These are phyloP conservation scores for Propsilocerus akamusi DNA, from an alignment of 1,140 invertebrate genomes.

Conservation along the genomic window DNA sequence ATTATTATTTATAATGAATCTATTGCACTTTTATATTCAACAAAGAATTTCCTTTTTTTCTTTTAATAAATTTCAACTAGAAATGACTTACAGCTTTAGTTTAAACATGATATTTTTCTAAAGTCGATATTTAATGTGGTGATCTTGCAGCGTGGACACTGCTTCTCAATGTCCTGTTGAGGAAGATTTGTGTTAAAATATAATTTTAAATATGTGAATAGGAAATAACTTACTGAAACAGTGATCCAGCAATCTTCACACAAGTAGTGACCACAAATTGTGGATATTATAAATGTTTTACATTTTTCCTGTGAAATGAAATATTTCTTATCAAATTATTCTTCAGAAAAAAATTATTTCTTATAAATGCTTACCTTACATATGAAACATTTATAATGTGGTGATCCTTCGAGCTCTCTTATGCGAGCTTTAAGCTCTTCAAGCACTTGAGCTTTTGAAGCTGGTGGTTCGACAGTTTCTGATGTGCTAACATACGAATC, in stretches of 20 bases:
- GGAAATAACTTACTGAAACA: background rate
- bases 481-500: conserved; percentile 7
- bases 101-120: conserved; percentile 4
- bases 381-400: conserved; percentile 26
- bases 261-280: background rate
- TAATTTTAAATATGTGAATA: background rate
- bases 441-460: conserved; percentile 5
- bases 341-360: no score
- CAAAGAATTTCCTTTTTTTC: no score
- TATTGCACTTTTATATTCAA: no score
- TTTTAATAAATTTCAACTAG: no score
- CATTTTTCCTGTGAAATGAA: background rate
- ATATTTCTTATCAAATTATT: no score
- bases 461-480: conserved; percentile 4
- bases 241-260: conserved; percentile 1
- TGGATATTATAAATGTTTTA: background rate
- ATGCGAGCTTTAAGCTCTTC: conserved; percentile 6
- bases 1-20: background rate
- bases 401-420: conserved; percentile 5
- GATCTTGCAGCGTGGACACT: background rate
- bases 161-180: background rate
- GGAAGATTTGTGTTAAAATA: no score
- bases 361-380: conserved; percentile 26
- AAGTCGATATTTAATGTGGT: background rate
- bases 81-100: no score